Base-by-base conservation (phyloP, 2,113 vertebrate genomes). In the Anthoscopus minutus region DNA sequence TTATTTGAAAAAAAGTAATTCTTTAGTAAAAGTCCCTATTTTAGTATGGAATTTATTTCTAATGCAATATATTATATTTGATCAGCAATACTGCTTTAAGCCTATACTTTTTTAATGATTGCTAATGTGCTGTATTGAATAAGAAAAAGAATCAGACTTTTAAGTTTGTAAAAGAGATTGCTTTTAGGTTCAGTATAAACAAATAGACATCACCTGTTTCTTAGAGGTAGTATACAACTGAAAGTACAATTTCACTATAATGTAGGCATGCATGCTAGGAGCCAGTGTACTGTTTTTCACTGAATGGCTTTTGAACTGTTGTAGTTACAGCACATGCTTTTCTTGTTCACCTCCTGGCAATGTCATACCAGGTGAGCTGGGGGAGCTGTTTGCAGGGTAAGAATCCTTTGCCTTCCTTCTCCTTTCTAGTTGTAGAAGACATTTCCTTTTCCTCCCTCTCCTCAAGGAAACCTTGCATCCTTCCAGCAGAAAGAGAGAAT, bases 21-120 rank as follows among this genome's bases (percentile, higher is more conserved):
- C 97, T 97, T 94, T 96, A 78, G 85, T 90, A 60, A 95, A 97
- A 97, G 93, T 96, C 91, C 79, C 86, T 85, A 93, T 98, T 98
- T 98, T 97, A 98, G 97, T 97, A 95, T 94, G 97, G 89, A 97
- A 97, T 98, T 98, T 97, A 95, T 98, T 97, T 97, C 94, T 97
- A 97, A 98, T 96, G 95, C 95, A 93, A 95, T 97, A 88, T 76
- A 94, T 97, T 95, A 89, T 97, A 97, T 98, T 98, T 98, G 96
- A 97, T 98, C 95, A 97, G 96, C 86, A 93, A 54, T 88, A 91
- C 47, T 76, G 81, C 79, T 93, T 96, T 79, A 93, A 86, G 74
- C 93, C 91, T 96, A 11, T 79, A 88, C 79, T 86, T 94, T 88
- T 85, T n/a, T 3, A 92, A 91, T 82, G 60, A 42, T 89, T 91